These are phyloP conservation scores for Belgica antarctica DNA, from an alignment of 2,888 invertebrate species.

Conservation along the genomic window DNA sequence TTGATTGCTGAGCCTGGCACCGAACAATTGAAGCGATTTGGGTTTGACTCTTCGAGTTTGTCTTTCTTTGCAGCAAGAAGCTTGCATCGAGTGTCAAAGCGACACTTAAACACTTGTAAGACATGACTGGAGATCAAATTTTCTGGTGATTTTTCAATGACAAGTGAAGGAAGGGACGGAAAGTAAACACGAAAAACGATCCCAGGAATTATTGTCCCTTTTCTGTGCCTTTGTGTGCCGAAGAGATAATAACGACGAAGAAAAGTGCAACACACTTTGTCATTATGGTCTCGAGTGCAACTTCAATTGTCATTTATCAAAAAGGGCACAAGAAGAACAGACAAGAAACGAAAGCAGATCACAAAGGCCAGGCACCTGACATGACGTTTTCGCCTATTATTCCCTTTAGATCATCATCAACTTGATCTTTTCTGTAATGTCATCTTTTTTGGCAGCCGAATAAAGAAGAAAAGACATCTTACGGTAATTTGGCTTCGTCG, in stretches of 20 bases:
- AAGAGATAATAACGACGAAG: conserved; percentile 5
- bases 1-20: not conserved
- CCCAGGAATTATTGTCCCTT: conserved; percentile 28
- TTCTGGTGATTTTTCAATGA: conserved; percentile 36
- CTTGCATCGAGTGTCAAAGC: conserved; percentile 6
- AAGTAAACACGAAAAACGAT: conserved; percentile 3
- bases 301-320: conserved; percentile 39
- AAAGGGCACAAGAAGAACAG: not conserved
- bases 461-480: not conserved
- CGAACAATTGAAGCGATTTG: too few species aligned
- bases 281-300: conserved; percentile 13
- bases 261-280: conserved; percentile 21
- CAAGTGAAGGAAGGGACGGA: not conserved
- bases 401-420: conserved; percentile 34
- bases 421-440: conserved; percentile 38
- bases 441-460: conserved; percentile 35
- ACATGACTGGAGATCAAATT: conserved; percentile 27
- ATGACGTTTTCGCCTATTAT: conserved; percentile 26
- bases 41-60: not conserved
- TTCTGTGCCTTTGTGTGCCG: not conserved
- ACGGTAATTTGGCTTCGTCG: not conserved
- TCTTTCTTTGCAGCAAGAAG: not conserved
- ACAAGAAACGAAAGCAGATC: not conserved
- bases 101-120: conserved; percentile 36
- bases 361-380: conserved; percentile 37